phyloP scores from a whole-genome alignment of 2,797 vertebrate genomes.

The Bradypus variegatus region DNA sequence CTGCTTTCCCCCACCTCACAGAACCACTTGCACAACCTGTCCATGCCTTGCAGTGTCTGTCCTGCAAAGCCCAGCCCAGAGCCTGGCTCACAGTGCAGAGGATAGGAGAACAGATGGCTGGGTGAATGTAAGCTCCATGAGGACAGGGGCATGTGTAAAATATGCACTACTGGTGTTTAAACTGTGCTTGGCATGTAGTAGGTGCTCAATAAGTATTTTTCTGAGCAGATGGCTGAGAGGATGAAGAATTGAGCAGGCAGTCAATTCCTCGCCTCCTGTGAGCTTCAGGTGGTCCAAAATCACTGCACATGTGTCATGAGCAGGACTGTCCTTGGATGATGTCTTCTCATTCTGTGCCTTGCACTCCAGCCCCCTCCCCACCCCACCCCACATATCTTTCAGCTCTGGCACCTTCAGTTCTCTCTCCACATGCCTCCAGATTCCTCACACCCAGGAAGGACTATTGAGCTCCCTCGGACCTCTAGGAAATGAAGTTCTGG shows the following conservation, averaged over 20 bases:
- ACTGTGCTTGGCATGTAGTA: neutral
- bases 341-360: neutral
- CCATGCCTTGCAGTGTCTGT: neutral
- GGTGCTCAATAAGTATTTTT: no score
- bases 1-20: neutral
- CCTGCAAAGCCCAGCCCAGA: neutral
- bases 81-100: neutral
- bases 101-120: no score
- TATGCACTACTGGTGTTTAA: fast-evolving
- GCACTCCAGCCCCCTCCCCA: no score
- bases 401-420: neutral
- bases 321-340: neutral
- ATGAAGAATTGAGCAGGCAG: neutral
- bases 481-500: neutral
- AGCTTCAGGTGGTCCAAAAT: no score
- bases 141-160: neutral
- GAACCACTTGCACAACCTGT: neutral
- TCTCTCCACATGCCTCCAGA: neutral
- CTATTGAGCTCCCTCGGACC: neutral
- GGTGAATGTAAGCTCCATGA: neutral
- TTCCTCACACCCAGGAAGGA: neutral
- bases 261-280: neutral
- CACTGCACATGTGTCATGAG: neutral
- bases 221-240: neutral
- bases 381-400: neutral